Percentiles rank a stretch among this genome's conserved stretches.
These are phyloP conservation scores for Atta colombica DNA, from an alignment of 1,140 invertebrate species.

Conservation along the genomic window DNA sequence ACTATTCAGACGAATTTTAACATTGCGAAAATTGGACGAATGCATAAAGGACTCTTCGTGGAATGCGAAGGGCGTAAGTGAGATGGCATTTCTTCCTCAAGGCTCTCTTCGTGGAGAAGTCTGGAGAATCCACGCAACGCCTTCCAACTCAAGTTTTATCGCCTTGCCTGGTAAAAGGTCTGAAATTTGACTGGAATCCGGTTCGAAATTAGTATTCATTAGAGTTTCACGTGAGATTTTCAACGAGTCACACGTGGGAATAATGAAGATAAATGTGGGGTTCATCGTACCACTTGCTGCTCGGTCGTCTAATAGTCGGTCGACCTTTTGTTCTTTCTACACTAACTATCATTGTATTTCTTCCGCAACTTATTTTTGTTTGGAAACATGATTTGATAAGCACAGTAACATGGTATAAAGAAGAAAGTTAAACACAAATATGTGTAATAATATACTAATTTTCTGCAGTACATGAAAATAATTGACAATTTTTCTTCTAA, in stretches of 20 bases:
- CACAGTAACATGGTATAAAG: background rate
- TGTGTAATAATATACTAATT: background rate
- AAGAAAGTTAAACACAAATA: background rate
- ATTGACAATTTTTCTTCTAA: background rate
- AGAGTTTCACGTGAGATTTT: slow-evolving; percentile 82
- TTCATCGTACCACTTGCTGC: slow-evolving; percentile 74
- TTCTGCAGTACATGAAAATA: background rate
- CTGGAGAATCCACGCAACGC: slow-evolving; percentile 40
- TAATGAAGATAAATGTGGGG: slow-evolving; percentile 85
- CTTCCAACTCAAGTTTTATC: slow-evolving; percentile 38
- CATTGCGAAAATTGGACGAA: background rate
- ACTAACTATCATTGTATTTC: slow-evolving; percentile 21
- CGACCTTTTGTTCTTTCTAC: slow-evolving; percentile 65
- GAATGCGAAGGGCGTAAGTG: slow-evolving; percentile 16
- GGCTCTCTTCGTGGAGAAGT: slow-evolving; percentile 12
- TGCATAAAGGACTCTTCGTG: background rate
- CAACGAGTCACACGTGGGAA: slow-evolving; percentile 85
- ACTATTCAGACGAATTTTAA: slow-evolving; percentile 1
- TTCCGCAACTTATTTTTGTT: slow-evolving; percentile 28
- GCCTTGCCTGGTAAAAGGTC: slow-evolving; percentile 39
- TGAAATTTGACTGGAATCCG: slow-evolving; percentile 70
- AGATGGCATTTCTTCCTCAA: slow-evolving; percentile 38
- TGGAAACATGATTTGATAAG: background rate
- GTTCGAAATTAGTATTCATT: slow-evolving; percentile 83
- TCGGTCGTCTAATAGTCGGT: slow-evolving; percentile 79